phyloP scores from a whole-genome alignment of 2,797 vertebrate genomes.

The Bucorvus abyssinicus region DNA sequence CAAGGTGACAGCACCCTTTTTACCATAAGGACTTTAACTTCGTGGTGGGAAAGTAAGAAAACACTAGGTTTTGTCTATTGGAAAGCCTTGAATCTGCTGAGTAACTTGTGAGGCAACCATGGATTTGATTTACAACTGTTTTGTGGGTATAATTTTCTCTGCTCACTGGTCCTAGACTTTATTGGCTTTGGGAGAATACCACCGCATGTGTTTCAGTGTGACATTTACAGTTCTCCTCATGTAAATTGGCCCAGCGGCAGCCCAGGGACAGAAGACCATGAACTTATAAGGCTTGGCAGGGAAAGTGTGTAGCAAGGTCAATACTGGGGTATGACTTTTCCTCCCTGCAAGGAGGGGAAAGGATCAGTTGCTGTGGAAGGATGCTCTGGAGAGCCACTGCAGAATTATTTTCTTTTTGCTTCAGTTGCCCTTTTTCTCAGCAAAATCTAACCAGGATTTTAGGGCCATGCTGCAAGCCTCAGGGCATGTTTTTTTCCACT shows the following conservation, averaged over 20 bases:
- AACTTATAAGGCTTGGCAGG: neutral
- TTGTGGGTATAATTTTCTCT: neutral
- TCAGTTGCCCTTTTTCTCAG: neutral
- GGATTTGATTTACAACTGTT: neutral
- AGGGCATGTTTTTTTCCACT: neutral
- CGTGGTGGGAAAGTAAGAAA: neutral
- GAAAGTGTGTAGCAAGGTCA: neutral
- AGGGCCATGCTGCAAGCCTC: neutral
- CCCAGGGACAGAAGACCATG: neutral
- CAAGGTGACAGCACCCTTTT: neutral
- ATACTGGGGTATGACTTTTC: neutral
- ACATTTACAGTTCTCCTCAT: conserved; percentile 15
- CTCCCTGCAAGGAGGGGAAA: neutral
- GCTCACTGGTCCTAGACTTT: neutral
- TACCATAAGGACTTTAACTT: neutral
- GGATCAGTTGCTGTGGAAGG: neutral
- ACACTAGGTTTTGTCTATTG: neutral
- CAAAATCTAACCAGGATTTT: conserved; percentile 7
- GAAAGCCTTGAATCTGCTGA: neutral
- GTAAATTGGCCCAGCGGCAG: neutral
- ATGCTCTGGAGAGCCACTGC: conserved; percentile 5
- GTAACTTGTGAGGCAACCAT: neutral
- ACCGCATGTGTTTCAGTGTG: neutral
- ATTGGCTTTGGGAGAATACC: neutral
- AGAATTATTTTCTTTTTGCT: neutral